phyloP scores from a whole-genome alignment of 2,888 invertebrate genomes.

The Acanthosoma haemorrhoidale region DNA sequence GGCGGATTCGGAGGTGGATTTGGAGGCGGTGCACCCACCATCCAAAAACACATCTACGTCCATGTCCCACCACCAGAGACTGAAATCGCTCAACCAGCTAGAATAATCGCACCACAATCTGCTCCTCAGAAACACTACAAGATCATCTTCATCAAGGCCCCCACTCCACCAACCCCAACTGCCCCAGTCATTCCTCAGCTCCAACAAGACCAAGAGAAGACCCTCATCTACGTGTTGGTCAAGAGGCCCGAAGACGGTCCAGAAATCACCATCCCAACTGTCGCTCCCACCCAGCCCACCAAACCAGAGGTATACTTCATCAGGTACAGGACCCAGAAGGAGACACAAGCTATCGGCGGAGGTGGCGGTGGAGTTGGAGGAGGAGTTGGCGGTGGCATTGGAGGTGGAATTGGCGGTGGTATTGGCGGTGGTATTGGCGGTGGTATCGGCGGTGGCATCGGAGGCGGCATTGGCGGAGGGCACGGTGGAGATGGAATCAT shows the following conservation, averaged over 20 bases:
- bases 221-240: conserved; percentile 80
- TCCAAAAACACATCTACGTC: conserved; percentile 83
- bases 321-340: conserved; percentile 66
- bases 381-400: conserved; percentile 38
- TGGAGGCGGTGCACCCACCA: conserved; percentile 54
- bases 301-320: conserved; percentile 90
- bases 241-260: conserved; percentile 82
- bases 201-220: conserved; percentile 76
- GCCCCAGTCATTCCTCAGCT: conserved; percentile 75
- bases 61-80: conserved; percentile 85
- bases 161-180: conserved; percentile 73
- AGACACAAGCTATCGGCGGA: conserved; percentile 46
- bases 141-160: conserved; percentile 89
- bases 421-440: conserved; percentile 42
- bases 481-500: conserved; percentile 25
- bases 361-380: conserved; percentile 49
- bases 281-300: conserved; percentile 74
- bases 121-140: conserved; percentile 85
- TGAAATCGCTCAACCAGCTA: conserved; percentile 58
- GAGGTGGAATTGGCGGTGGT: conserved; percentile 42
- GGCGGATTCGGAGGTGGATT: conserved; percentile 50
- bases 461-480: conserved; percentile 31
- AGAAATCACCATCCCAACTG: conserved; percentile 70
- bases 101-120: conserved; percentile 60
- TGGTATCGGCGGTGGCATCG: conserved; percentile 32